A percentile compares a stretch with the other conserved stretches of the same genome.
Evolutionary conservation across 2,113 vertebrate genomes (phyloP).

Genomic region (Polypterus senegalus): DNA sequence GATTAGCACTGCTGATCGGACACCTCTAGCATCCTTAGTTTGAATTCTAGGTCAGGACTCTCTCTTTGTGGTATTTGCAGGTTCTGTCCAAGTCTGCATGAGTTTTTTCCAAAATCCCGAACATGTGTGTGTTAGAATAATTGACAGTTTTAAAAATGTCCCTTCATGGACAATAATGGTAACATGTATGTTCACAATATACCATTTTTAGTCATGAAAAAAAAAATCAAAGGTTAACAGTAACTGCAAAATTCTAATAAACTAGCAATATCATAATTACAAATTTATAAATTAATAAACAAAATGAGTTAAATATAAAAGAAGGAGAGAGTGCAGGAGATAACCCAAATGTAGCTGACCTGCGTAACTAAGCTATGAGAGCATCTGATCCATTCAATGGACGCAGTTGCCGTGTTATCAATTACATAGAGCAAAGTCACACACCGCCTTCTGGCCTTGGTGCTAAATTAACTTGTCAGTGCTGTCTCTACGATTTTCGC

Average conservation of each 20-base stretch:
- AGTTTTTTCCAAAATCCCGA: no score
- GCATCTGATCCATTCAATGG: constrained; percentile 6
- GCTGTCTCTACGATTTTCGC: constrained; percentile 53
- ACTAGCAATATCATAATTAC: neutral
- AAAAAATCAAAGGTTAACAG: neutral
- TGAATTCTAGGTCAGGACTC: no score
- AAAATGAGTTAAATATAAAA: neutral
- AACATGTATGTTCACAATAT: no score
- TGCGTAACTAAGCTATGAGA: neutral
- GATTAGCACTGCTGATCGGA: no score
- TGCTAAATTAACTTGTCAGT: constrained; percentile 70
- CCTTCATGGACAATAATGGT: no score
- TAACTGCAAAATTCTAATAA: neutral
- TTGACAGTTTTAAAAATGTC: no score
- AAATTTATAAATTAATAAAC: neutral
- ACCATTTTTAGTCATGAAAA: neutral
- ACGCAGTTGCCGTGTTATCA: constrained; percentile 44
- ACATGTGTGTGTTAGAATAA: no score
- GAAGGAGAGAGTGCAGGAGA: constrained; percentile 12
- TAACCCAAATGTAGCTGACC: constrained; percentile 17
- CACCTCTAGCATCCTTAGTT: no score
- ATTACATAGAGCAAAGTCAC: constrained; percentile 53
- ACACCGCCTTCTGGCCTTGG: constrained; percentile 45
- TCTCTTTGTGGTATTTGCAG: no score
- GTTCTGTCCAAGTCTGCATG: no score